Evolutionary conservation across 2,113 vertebrate genomes (phyloP), one percentile per base, ranked within the genome.

Genomic region (Marmota flaviventris): DNA sequence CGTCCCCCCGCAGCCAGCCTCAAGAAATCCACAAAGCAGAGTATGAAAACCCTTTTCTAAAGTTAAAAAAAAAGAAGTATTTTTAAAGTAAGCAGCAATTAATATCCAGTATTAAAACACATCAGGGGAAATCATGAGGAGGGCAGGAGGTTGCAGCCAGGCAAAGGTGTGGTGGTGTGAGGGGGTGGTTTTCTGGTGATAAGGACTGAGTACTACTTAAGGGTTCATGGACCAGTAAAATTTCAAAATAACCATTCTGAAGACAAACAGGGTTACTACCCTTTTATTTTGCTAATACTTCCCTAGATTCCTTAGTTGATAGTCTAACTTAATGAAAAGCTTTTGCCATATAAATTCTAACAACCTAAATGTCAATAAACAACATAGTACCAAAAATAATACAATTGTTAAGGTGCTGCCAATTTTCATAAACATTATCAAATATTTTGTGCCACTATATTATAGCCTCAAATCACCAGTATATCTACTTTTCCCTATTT

Each of bases 221-320:
- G 3, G 34, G 56, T 58, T 75, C 56, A 75, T 22, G 12, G 63
- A 42, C 51, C 42, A 45, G 12, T 16, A 32, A 39, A 72, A 83
- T 86, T 37, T 89, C 90, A 89, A 92, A 65, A 29, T 63, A 63
- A 75, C 69, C 22, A 73, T 82, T 95, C 87, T 70, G 51, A 39
- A 69, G 53, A 91, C 82, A 69, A 45, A 70, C 13, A 83, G 13
- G 13, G 63, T n/a, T 61, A 25, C 7, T 11, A 24, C 29, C 18
- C 42, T 96, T 96, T 83, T 67, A 85, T 67, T 87, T 81, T 88
- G 76, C 18, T 42, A 63, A 2, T 24, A 25, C 37, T 79, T 90
- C 32, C 37, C 65, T 79, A 70, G 61, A 69, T 83, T 92, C 25
- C 24, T 81, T 51, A 75, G 73, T 12, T 73, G 78, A 51, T 32